These are phyloP conservation scores for Buathra laborator DNA, from an alignment of 2,888 invertebrate genomes.

Conservation along the genomic window DNA sequence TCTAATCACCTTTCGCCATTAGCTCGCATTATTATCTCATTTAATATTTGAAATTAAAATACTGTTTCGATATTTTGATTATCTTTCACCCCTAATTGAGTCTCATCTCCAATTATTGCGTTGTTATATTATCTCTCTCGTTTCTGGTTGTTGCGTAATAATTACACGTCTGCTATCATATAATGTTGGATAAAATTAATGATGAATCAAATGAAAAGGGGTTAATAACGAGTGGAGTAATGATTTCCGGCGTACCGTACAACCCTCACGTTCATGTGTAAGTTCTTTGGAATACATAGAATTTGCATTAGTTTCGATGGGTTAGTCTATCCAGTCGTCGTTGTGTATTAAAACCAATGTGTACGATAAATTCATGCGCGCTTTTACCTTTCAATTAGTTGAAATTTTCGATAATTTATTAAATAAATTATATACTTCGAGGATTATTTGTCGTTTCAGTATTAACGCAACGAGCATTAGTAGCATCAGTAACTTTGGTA, in stretches of 20 bases:
- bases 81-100: conserved; percentile 9
- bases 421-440: not conserved
- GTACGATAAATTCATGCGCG: not conserved
- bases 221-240: conserved; percentile 10
- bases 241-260: conserved; percentile 23
- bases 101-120: conserved; percentile 19
- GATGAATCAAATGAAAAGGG: conserved; percentile 9
- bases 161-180: conserved; percentile 22
- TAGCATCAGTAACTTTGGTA: not conserved
- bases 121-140: not conserved
- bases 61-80: conserved; percentile 15
- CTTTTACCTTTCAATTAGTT: not conserved
- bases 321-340: not conserved
- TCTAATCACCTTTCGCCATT: not conserved
- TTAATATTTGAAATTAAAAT: not conserved
- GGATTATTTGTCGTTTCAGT: not conserved
- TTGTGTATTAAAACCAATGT: not conserved
- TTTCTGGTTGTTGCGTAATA: conserved; percentile 15
- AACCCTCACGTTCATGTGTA: not conserved
- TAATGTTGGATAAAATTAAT: conserved; percentile 26
- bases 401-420: not conserved
- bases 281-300: not conserved
- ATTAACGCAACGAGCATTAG: conserved; percentile 7
- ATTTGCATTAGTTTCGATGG: not conserved
- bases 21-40: not conserved